Conservation (phyloP, 1,140 invertebrate species). For the Drosophila virilis region DNA sequence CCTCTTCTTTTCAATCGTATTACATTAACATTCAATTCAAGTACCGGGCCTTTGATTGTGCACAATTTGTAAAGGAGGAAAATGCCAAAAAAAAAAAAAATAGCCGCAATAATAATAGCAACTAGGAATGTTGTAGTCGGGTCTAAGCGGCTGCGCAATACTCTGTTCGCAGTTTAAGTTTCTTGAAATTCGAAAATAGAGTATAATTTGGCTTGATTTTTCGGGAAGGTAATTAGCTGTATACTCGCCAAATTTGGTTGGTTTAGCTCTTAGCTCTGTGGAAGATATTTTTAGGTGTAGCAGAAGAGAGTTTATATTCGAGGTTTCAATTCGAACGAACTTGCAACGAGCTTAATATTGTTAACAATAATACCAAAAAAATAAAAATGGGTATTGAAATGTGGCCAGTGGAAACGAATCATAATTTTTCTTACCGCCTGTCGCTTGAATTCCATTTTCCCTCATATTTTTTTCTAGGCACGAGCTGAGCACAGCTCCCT, state of each 20-base stretch:
- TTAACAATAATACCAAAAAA: constrained; percentile 9
- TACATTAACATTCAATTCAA: constrained; percentile 40
- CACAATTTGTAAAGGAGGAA: constrained; percentile 54
- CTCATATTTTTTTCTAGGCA: too few relatives aligned
- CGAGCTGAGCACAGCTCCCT: neutral
- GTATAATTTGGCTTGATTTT: too few relatives aligned
- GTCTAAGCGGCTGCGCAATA: neutral
- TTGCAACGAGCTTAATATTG: neutral
- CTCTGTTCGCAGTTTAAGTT: neutral
- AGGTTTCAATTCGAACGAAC: too few relatives aligned
- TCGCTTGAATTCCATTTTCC: too few relatives aligned
- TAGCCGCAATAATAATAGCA: constrained; percentile 10
- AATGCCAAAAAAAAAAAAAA: constrained; percentile 1
- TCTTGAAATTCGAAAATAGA: too few relatives aligned
- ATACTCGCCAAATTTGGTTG: too few relatives aligned
- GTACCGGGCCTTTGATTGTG: constrained; percentile 54
- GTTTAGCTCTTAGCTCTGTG: too few relatives aligned
- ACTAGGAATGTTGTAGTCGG: constrained; percentile 1
- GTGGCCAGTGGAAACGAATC: constrained; percentile 27
- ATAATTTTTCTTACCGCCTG: constrained; percentile 50
- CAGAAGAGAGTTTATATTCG: too few relatives aligned
- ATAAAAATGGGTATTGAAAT: constrained; percentile 25
- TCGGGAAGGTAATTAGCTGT: too few relatives aligned
- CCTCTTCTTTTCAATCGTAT: neutral
- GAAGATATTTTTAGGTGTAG: too few relatives aligned